Percentiles rank a stretch among this genome's conserved stretches.
Conservation (phyloP, 2,888 invertebrate genomes). For the Zeuzera pyrina region DNA sequence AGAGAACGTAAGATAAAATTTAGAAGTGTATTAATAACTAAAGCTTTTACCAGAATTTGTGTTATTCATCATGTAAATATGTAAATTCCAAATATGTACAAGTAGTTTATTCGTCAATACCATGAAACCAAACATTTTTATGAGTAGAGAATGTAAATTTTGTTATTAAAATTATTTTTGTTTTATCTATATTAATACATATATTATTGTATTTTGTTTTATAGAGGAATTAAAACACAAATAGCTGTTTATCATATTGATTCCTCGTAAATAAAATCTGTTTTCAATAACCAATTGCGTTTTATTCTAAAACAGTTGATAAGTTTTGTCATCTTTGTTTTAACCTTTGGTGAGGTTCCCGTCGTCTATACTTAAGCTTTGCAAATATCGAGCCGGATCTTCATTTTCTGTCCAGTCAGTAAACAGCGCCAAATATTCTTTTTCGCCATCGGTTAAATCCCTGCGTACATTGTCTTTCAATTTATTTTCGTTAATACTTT, state of each 20-base stretch:
- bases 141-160: conserved; percentile 62
- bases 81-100: conserved; percentile 70
- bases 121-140: conserved; percentile 70
- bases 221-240: conserved; percentile 31
- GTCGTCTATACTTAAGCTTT: conserved; percentile 15
- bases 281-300: conserved; percentile 42
- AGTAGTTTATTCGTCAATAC: conserved; percentile 61
- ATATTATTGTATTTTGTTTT: conserved; percentile 54
- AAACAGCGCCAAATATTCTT: conserved; percentile 48
- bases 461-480: neutral
- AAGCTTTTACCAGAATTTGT: conserved; percentile 55
- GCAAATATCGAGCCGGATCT: conserved; percentile 40
- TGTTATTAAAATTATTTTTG: conserved; percentile 54
- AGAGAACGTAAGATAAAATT: conserved; percentile 1
- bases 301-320: conserved; percentile 15
- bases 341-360: neutral
- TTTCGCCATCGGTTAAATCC: conserved; percentile 37
- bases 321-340: conserved; percentile 1
- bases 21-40: conserved; percentile 24
- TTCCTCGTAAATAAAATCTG: conserved; percentile 63
- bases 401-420: conserved; percentile 54
- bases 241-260: conserved; percentile 51
- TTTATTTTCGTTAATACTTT: neutral
- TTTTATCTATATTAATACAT: conserved; percentile 27
- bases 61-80: conserved; percentile 64